phyloP scores from a whole-genome alignment of 2,113 vertebrate genomes.

The Nesospiza acunhae region DNA sequence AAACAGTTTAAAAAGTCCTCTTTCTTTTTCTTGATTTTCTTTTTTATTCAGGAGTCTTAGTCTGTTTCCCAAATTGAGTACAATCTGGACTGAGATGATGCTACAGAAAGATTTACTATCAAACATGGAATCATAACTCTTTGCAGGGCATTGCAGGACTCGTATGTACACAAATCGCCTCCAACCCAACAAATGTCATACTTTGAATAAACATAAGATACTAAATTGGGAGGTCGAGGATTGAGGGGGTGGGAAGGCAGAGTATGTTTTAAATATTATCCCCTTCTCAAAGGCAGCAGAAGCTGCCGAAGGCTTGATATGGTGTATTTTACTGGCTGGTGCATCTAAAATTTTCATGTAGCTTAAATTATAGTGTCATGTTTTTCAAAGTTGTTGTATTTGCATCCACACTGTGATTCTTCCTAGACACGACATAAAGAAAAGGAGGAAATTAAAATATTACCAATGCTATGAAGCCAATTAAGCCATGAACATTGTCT shows the following conservation, averaged over 20 bases:
- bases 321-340: neutral
- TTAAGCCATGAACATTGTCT: neutral
- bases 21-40: neutral
- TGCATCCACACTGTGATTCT: neutral
- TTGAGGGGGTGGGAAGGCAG: rapidly evolving
- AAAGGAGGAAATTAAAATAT: neutral
- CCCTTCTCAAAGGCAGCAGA: neutral
- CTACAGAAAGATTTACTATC: neutral
- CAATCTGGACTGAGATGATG: neutral
- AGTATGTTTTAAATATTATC: neutral
- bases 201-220: neutral
- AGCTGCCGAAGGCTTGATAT: neutral
- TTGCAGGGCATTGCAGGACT: neutral
- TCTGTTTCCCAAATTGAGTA: neutral
- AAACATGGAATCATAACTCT: neutral
- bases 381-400: neutral
- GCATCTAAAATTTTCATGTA: neutral
- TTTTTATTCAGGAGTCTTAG: neutral
- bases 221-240: neutral
- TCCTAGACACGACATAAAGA: neutral
- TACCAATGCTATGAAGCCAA: neutral
- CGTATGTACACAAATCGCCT: neutral
- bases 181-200: neutral
- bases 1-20: neutral
- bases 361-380: neutral